Base-by-base conservation (phyloP, 2,797 vertebrate genomes). In the Sebastes minor region DNA sequence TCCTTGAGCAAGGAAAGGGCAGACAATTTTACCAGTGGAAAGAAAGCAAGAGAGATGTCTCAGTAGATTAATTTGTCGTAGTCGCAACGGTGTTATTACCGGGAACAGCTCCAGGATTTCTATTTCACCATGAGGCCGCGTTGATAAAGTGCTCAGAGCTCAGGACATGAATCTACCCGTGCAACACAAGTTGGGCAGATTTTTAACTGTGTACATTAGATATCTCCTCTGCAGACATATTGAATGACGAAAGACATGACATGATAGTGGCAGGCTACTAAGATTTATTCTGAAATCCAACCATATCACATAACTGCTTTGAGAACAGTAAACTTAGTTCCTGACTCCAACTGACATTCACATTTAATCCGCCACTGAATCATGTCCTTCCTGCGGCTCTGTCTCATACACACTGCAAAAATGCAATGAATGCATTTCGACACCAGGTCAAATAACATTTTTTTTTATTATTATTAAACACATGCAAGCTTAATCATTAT, bases 201-300 rank as follows among this genome's bases (percentile, higher is more conserved):
- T 91, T 53, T 91, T 86, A 90, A 92, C 86, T 81, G 88, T 83
- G 89, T 84, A 87, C 91, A 93, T 91, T 89, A 93, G 86, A 93
- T 93, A 94, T 87, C 86, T 92, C 81, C 86, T 89, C 70, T 84
- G 79, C 91, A 88, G 90, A 92, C 91, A 89, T 95, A 95, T 94
- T 94, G 87, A 91, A 95, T 95, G 93, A 93, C 92, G 83, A 93
- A 94, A 89, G 88, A 91, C 89, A 90, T 92, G 89, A 94, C 92
- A 94, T 88, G 89, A 92, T 94, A 89, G 85, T 90, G 89, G 90
- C 94, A 93, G 89, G 91, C 90, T 86, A 86, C 88, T 60, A 89
- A 94, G 95, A 95, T 96, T 96, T 95, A 95, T 95, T 92, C 89
- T 71, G 87, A 93, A 93, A 94, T 91, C 86, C 86, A 88, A 90